Percentiles rank a stretch among this genome's conserved stretches.
phyloP scores from a whole-genome alignment of 1,140 invertebrate species.

The Sitophilus oryzae region DNA sequence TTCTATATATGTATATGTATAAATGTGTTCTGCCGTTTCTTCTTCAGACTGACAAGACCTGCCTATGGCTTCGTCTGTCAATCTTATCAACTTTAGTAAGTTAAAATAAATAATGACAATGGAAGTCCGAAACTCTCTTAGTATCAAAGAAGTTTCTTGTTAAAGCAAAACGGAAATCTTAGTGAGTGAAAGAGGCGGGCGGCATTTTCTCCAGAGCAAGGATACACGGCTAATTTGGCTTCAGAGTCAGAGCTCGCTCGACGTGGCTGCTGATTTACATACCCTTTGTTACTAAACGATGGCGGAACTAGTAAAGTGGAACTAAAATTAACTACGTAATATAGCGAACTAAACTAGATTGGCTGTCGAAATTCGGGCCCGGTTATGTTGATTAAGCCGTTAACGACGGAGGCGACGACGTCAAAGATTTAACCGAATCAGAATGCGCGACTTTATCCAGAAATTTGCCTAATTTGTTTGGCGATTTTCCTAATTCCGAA shows the following conservation, averaged over 20 bases:
- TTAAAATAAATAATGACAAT: no score
- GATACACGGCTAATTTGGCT: slow-evolving; percentile 11
- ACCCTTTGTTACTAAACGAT: slow-evolving; percentile 10
- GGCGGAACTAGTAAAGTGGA: slow-evolving; percentile 16
- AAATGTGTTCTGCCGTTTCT: no score
- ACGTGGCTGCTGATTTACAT: slow-evolving; percentile 13
- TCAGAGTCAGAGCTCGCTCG: slow-evolving; percentile 1
- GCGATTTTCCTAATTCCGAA: neutral
- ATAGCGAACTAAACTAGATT: slow-evolving; percentile 18
- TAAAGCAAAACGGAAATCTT: no score
- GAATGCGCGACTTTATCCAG: neutral
- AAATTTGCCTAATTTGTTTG: neutral
- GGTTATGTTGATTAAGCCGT: slow-evolving; percentile 20
- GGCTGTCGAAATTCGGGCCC: slow-evolving; percentile 17
- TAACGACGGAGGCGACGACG: slow-evolving; percentile 6
- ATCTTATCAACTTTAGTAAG: no score
- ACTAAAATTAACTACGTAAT: slow-evolving; percentile 20
- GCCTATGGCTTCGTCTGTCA: no score
- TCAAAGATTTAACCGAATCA: slow-evolving; percentile 9
- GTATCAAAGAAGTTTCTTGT: no score
- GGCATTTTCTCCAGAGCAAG: no score
- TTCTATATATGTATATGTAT: no score
- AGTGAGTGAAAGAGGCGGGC: no score
- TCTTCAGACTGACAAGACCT: no score
- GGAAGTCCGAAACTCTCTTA: no score